Evolutionary conservation across 2,888 invertebrate genomes (phyloP).

Genomic region (Himalopsyche tibetana): DNA sequence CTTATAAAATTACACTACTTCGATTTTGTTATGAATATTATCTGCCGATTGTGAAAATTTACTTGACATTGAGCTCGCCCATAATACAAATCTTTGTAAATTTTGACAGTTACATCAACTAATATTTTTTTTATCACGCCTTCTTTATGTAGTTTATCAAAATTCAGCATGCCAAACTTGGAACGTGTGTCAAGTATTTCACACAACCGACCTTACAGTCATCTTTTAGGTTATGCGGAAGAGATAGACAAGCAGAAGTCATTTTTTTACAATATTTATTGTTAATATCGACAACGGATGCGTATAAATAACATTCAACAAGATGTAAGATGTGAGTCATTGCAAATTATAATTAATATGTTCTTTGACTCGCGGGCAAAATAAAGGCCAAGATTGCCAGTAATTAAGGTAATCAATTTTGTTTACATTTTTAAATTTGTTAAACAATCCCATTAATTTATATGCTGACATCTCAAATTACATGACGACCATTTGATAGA

Average conservation of each 20-base stretch:
- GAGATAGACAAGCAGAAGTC: neutral
- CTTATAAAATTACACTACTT: too few relatives aligned
- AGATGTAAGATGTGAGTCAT: neutral
- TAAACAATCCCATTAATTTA: slow-evolving; percentile 17
- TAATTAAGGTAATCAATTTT: slow-evolving; percentile 8
- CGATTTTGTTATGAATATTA: neutral
- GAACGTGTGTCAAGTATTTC: neutral
- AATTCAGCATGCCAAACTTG: neutral
- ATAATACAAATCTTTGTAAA: too few relatives aligned
- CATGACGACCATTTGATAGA: neutral
- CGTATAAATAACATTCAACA: neutral
- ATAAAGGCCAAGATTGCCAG: neutral
- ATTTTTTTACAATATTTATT: neutral
- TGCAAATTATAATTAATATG: neutral
- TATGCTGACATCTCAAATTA: neutral
- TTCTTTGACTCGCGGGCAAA: neutral
- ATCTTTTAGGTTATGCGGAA: neutral
- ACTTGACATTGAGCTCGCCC: neutral
- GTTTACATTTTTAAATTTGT: neutral
- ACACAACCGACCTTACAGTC: neutral
- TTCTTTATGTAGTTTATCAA: neutral
- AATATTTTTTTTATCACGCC: neutral
- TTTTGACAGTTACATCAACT: too few relatives aligned
- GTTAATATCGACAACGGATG: too few relatives aligned
- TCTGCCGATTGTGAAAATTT: neutral